Evolutionary conservation across 2,797 vertebrate species (phyloP).

Genomic region (Microctenopoma stevenorrisi): DNA sequence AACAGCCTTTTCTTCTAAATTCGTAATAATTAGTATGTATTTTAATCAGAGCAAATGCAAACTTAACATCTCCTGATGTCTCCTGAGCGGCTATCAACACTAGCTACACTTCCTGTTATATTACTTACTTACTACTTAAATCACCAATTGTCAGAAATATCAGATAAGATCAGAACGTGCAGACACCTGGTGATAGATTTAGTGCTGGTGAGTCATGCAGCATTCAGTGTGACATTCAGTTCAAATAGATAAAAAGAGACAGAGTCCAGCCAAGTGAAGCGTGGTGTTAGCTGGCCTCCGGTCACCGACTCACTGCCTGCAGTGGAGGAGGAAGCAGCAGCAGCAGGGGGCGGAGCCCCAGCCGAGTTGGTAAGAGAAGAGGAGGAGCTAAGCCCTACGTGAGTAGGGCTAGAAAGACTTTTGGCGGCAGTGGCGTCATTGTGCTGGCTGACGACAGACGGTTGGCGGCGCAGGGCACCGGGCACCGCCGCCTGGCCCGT

Average conservation of each 20-base stretch:
- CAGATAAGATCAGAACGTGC: slow-evolving; percentile 35
- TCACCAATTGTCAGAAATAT: background rate
- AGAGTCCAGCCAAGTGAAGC: slow-evolving; percentile 56
- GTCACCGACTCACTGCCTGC: slow-evolving; percentile 95
- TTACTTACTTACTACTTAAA: background rate
- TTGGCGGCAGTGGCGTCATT: slow-evolving; percentile 91
- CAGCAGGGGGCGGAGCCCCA: slow-evolving; percentile 86
- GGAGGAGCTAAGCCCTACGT: slow-evolving; percentile 92
- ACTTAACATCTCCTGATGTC: background rate
- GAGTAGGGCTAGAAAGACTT: slow-evolving; percentile 98
- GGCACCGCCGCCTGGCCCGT: slow-evolving; percentile 93
- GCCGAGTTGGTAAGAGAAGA: slow-evolving; percentile 90
- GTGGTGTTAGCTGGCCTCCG: slow-evolving; percentile 64
- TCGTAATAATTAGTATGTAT: background rate
- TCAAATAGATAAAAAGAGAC: slow-evolving; percentile 26
- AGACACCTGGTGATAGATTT: slow-evolving; percentile 40
- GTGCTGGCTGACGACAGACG: slow-evolving; percentile 96
- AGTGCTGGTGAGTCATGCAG: slow-evolving; percentile 62
- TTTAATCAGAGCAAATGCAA: slow-evolving; percentile 3
- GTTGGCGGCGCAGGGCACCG: slow-evolving; percentile 95
- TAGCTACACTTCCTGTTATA: too few relatives aligned
- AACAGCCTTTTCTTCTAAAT: background rate
- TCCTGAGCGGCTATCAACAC: slow-evolving; percentile 1
- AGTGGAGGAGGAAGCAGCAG: slow-evolving; percentile 84
- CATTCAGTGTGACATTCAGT: slow-evolving; percentile 68